Evolutionary conservation across 2,888 invertebrate genomes (phyloP).

Genomic region (Morpho helenor): DNA sequence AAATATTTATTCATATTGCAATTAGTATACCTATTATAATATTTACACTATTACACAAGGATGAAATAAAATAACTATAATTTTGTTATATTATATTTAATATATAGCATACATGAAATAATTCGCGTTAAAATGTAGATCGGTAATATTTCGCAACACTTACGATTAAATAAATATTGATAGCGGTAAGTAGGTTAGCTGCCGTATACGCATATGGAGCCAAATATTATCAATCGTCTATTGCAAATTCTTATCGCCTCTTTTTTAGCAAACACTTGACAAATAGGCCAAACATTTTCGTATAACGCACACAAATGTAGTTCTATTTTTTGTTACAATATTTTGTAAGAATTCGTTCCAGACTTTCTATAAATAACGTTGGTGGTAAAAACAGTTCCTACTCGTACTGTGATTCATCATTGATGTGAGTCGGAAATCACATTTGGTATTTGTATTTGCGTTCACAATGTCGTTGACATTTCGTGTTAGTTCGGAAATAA

Average conservation of each 20-base stretch:
- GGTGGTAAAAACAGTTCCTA: constrained; percentile 48
- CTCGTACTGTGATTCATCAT: constrained; percentile 67
- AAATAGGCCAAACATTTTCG: constrained; percentile 65
- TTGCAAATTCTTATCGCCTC: constrained; percentile 64
- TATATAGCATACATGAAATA: background rate
- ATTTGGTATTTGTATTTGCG: constrained; percentile 56
- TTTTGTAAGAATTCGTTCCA: constrained; percentile 42
- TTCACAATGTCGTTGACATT: constrained; percentile 67
- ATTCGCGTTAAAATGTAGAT: constrained; percentile 17
- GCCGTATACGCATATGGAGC: constrained; percentile 60
- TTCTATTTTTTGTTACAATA: constrained; percentile 40
- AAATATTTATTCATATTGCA: too few species aligned
- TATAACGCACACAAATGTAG: constrained; percentile 39
- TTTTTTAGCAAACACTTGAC: constrained; percentile 53
- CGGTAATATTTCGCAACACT: constrained; percentile 54
- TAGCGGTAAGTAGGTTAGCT: constrained; percentile 72
- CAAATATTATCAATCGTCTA: constrained; percentile 74
- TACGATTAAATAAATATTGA: constrained; percentile 66
- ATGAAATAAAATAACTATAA: too few species aligned
- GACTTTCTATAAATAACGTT: constrained; percentile 40
- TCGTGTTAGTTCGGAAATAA: constrained; percentile 44
- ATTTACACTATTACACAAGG: too few species aligned
- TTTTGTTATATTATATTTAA: background rate
- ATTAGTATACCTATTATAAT: too few species aligned
- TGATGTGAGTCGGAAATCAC: constrained; percentile 48